These are phyloP conservation scores for Idaea aversata DNA, from an alignment of 2,888 invertebrate genomes.

Conservation along the genomic window DNA sequence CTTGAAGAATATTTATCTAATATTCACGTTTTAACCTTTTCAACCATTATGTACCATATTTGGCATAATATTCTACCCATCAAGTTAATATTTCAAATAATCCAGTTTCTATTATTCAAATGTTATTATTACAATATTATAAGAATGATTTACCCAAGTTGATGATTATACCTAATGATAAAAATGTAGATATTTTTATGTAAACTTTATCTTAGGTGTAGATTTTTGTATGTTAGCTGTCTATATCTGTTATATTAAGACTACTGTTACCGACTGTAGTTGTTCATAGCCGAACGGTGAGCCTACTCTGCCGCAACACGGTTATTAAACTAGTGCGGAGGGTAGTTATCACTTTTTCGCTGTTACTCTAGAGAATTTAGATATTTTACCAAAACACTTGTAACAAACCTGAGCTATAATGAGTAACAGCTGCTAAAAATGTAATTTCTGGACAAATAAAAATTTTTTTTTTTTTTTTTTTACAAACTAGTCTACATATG, in stretches of 20 bases:
- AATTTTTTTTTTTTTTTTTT: too few relatives aligned
- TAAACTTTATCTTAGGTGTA: background rate
- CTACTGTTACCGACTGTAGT: too few relatives aligned
- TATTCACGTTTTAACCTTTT: background rate
- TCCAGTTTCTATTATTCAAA: background rate
- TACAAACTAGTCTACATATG: background rate
- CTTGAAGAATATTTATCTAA: background rate
- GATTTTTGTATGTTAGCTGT: background rate
- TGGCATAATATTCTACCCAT: background rate
- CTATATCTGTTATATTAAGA: background rate
- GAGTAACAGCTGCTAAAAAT: too few relatives aligned
- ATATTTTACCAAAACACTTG: too few relatives aligned
- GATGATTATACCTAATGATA: background rate
- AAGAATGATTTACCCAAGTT: background rate
- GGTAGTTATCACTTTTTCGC: too few relatives aligned
- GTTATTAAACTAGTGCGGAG: too few relatives aligned
- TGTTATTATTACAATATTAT: background rate
- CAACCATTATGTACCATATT: background rate
- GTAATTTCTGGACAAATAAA: too few relatives aligned
- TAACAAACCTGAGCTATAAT: too few relatives aligned
- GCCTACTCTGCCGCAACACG: too few relatives aligned
- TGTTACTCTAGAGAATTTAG: too few relatives aligned
- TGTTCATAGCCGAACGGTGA: too few relatives aligned
- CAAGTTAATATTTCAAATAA: background rate
- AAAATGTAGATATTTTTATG: background rate